Conservation (phyloP, 2,888 invertebrate genomes). For the Synergus japonicus region DNA sequence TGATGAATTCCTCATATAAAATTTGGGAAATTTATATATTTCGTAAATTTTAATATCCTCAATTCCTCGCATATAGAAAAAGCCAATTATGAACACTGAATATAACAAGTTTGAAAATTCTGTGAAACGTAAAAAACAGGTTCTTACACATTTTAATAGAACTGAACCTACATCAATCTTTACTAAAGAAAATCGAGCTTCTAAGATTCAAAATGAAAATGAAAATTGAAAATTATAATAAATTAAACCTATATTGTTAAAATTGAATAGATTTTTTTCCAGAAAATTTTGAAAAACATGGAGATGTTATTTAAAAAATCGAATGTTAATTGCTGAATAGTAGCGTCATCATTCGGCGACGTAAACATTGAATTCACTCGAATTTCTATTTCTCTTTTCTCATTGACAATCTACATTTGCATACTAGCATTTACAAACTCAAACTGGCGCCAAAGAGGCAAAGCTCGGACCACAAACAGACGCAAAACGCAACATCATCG, state of each 20-base stretch:
- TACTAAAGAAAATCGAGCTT: neutral
- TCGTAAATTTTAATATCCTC: too few species aligned
- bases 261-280: neutral
- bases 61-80: neutral
- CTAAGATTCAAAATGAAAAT: neutral
- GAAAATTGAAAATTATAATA: neutral
- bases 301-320: neutral
- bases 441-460: constrained; percentile 6
- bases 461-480: constrained; percentile 15
- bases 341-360: neutral
- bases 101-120: neutral
- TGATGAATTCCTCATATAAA: too few species aligned
- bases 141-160: neutral
- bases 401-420: constrained; percentile 17
- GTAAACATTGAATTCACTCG: constrained; percentile 24
- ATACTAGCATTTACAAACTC: constrained; percentile 26
- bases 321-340: constrained; percentile 4
- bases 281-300: neutral
- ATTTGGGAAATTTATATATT: too few species aligned
- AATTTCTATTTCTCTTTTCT: constrained; percentile 28
- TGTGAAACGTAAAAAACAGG: neutral
- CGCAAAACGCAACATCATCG: neutral
- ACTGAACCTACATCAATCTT: neutral
- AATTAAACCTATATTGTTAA: neutral
- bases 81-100: neutral